Evolutionary conservation across 2,888 invertebrate species (phyloP), one percentile per base, ranked within the genome.

Genomic region (Theretra japonica): DNA sequence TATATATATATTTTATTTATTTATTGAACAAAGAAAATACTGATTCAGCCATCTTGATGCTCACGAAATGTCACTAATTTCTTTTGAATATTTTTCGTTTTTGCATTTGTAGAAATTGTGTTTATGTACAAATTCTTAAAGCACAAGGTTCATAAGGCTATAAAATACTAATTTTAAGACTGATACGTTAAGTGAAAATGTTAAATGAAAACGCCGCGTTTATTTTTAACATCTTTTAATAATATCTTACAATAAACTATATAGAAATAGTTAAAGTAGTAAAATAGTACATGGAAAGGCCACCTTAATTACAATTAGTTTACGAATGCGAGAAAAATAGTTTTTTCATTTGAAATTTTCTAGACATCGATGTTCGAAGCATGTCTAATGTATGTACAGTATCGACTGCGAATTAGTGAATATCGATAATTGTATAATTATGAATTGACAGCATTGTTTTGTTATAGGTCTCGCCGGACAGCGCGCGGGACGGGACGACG

Each of bases 231-330:
- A 80, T 78, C 74, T 82, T 79, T 76, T 76, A 76, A 72, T 33
- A 76, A 81, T 85, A 90, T 89, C 89, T 92, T 90, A 91, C 84
- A 90, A 68, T 91, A 91, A 88, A 92, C 89, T 91, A 92, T 90
- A 91, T 90, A 84, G 90, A 89, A 89, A 90, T 86, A 88, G 86
- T 89, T 90, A 84, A 88, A 81, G 56, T 68, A 58, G 68, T 74
- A 73, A 65, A 65, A 65, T 65, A 48, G 41, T 89, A 87, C 87
- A 88, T 93, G 93, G 93, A 94, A 94, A 94, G 94, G 93, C 94
- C 93, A 91, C 92, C 90, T 90, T 90, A 88, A 82, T 70, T 76
- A 73, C 69, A 71, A 19, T 69, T 19, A 59, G 28, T 68, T 75
- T 78, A 76, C 72, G 11, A 79, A 78, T 65, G 65, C 65, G 23